Conservation (phyloP, 2,888 invertebrate genomes). For the Mongoloraphidia duomilia region DNA sequence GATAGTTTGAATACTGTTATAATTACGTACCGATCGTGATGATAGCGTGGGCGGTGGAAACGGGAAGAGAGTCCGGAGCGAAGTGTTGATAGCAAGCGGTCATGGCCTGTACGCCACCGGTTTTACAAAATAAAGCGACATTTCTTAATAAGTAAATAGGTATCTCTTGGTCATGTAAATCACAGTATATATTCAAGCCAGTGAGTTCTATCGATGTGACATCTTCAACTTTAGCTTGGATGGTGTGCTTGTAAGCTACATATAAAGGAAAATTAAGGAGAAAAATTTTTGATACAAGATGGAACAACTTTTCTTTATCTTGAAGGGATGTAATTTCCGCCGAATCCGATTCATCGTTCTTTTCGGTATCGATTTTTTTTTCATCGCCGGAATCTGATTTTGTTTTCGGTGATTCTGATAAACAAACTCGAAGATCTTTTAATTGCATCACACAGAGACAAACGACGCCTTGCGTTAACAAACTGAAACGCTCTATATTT, state of each 20-base stretch:
- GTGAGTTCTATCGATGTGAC: constrained; percentile 73
- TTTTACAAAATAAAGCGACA: constrained; percentile 86
- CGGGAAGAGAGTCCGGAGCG: constrained; percentile 58
- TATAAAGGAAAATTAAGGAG: constrained; percentile 80
- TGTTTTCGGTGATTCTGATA: constrained; percentile 13
- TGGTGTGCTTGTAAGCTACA: constrained; percentile 74
- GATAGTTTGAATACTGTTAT: background rate
- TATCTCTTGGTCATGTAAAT: constrained; percentile 86
- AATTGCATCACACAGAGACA: constrained; percentile 71
- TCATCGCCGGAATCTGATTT: constrained; percentile 6
- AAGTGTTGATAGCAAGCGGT: constrained; percentile 70
- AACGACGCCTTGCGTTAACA: constrained; percentile 76
- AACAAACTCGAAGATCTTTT: constrained; percentile 42
- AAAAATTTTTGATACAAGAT: constrained; percentile 77
- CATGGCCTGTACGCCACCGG: constrained; percentile 78
- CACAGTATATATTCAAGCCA: constrained; percentile 67
- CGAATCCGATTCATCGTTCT: constrained; percentile 22
- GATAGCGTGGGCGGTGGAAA: constrained; percentile 82
- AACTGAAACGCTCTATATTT: constrained; percentile 82
- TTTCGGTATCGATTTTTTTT: constrained; percentile 26
- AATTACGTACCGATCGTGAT: constrained; percentile 49
- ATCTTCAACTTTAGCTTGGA: constrained; percentile 67
- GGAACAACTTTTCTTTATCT: constrained; percentile 78
- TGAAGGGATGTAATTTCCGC: constrained; percentile 46
- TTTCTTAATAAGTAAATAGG: constrained; percentile 80